Conservation (phyloP, 2,888 invertebrate genomes). For the Antheraea yamamai region DNA sequence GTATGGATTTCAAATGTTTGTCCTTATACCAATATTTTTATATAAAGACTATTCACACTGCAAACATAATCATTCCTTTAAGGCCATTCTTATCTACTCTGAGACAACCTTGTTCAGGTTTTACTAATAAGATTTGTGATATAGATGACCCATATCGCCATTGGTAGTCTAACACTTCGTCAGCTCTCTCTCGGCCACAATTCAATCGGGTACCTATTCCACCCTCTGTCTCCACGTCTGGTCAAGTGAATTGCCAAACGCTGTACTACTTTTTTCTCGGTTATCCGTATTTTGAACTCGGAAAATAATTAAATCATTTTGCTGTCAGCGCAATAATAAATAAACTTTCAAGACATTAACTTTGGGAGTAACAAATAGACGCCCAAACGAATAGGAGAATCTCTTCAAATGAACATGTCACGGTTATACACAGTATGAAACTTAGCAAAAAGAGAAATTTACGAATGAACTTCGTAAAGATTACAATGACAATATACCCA, state of each 20-base stretch:
- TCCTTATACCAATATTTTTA: too few relatives aligned
- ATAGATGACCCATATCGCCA: not conserved
- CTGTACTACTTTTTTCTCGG: too few relatives aligned
- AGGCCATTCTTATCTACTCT: not conserved
- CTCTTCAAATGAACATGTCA: not conserved
- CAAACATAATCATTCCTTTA: not conserved
- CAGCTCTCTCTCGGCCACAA: not conserved
- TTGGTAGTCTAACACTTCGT: not conserved
- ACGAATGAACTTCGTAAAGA: slow-evolving; percentile 33
- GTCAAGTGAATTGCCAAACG: not conserved
- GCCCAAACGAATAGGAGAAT: not conserved
- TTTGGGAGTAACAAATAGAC: not conserved
- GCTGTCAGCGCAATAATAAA: not conserved
- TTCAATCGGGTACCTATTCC: not conserved
- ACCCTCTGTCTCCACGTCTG: not conserved
- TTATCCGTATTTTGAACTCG: too few relatives aligned
- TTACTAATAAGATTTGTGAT: not conserved
- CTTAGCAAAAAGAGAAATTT: slow-evolving; percentile 15
- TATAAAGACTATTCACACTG: too few relatives aligned
- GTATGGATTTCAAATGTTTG: too few relatives aligned
- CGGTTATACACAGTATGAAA: slow-evolving; percentile 15
- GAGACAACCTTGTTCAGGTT: not conserved
- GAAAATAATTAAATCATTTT: too few relatives aligned
- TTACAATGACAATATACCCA: slow-evolving; percentile 43
- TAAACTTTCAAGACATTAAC: not conserved